A percentile compares a stretch with the other conserved stretches of the same genome.
Conservation (phyloP, 1,140 invertebrate genomes). For the Geopemphigus sp. region DNA sequence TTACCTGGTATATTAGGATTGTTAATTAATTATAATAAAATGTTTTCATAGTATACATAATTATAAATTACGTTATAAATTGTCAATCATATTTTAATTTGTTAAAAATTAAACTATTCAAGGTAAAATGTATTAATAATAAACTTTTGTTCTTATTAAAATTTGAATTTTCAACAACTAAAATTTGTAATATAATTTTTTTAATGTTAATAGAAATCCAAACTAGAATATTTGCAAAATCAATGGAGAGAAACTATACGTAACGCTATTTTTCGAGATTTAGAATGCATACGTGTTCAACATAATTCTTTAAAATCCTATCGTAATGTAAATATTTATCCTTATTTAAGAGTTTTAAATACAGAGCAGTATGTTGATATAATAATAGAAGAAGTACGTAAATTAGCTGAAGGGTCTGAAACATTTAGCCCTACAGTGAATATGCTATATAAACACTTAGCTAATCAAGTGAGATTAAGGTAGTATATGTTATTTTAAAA, state of each 20-base stretch:
- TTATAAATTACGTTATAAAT: no score
- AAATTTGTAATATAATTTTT: neutral
- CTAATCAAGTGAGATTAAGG: slow-evolving; percentile 61
- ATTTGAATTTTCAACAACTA: neutral
- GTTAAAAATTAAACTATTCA: no score
- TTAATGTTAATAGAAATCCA: slow-evolving; percentile 58
- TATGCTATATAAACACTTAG: slow-evolving; percentile 67
- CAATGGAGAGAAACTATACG: slow-evolving; percentile 65
- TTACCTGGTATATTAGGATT: neutral
- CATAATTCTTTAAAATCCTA: slow-evolving; percentile 57
- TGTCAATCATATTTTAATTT: no score
- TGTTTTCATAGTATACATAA: no score
- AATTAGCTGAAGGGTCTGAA: slow-evolving; percentile 72
- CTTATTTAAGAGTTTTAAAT: slow-evolving; percentile 70
- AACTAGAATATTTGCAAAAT: slow-evolving; percentile 63
- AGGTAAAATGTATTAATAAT: no score
- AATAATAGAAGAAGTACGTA: slow-evolving; percentile 65
- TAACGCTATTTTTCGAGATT: slow-evolving; percentile 66
- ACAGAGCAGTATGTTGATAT: slow-evolving; percentile 66
- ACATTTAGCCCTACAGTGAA: slow-evolving; percentile 71
- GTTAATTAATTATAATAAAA: no score
- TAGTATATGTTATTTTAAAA: slow-evolving; percentile 5
- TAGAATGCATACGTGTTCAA: slow-evolving; percentile 62
- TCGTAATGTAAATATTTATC: slow-evolving; percentile 64
- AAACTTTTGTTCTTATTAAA: no score